Evolutionary conservation across 2,113 vertebrate genomes (phyloP).

Genomic region (Himantopus leucocephalus): DNA sequence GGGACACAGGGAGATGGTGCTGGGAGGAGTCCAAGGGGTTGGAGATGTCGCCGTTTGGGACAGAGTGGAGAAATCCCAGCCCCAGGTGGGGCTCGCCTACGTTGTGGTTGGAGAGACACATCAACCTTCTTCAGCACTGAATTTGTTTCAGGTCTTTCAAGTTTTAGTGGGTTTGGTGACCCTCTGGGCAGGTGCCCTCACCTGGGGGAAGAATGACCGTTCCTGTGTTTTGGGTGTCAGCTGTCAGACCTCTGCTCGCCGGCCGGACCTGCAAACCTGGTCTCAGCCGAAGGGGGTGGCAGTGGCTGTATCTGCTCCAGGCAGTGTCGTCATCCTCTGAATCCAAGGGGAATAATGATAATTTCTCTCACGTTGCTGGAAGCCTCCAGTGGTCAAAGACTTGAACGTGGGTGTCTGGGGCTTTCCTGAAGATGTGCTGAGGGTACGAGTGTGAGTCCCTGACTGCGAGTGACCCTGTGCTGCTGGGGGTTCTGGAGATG

Average conservation of each 20-base stretch:
- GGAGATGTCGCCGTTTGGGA: background rate
- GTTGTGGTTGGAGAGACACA: accelerated
- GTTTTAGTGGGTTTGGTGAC: background rate
- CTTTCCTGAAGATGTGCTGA: background rate
- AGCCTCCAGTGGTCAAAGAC: background rate
- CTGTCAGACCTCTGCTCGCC: background rate
- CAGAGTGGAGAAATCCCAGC: background rate
- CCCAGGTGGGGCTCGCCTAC: accelerated
- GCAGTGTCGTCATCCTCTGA: background rate
- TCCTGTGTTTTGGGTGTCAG: background rate
- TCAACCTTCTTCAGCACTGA: background rate
- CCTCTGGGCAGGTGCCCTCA: background rate
- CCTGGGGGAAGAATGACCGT: accelerated
- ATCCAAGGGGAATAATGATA: accelerated
- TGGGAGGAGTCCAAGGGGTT: background rate
- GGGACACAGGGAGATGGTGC: background rate
- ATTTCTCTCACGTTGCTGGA: background rate
- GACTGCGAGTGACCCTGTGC: background rate
- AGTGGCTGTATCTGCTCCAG: background rate
- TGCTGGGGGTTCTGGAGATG: background rate
- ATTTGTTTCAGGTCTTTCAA: background rate
- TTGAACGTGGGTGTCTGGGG: background rate
- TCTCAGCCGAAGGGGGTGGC: accelerated
- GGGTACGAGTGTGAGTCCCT: background rate
- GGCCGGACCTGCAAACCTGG: background rate